These are phyloP conservation scores for Drosophila peninsularis DNA, from an alignment of 2,888 invertebrate species.

Conservation along the genomic window DNA sequence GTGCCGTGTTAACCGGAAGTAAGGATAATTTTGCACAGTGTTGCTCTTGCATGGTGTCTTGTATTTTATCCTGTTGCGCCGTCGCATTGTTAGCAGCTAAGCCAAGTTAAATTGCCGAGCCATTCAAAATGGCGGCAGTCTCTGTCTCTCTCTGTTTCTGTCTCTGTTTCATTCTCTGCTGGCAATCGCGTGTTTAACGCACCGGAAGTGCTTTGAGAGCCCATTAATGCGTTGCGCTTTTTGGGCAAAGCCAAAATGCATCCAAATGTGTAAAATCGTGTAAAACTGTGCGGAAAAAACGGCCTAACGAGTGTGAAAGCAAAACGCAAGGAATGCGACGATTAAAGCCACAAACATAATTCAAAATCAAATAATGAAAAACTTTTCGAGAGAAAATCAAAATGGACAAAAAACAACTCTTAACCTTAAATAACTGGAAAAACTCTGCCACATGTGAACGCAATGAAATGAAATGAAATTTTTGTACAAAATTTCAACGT, in stretches of 20 bases:
- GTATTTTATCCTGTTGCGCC: conserved; percentile 73
- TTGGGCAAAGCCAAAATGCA: conserved; percentile 29
- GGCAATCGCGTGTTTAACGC: conserved; percentile 49
- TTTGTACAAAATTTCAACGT: conserved; percentile 21
- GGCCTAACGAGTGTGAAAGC: conserved; percentile 12
- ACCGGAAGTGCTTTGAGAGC: conserved; percentile 65
- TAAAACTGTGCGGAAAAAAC: conserved; percentile 40
- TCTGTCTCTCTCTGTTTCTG: neutral
- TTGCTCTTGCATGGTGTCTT: conserved; percentile 14
- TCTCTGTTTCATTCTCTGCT: neutral
- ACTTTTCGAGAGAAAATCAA: neutral
- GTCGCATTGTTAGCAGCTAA: conserved; percentile 61
- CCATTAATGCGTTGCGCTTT: conserved; percentile 46
- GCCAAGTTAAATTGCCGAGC: conserved; percentile 10
- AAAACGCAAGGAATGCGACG: neutral
- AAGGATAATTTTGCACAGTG: conserved; percentile 58
- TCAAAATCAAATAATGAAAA: conserved; percentile 7
- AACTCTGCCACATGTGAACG: conserved; percentile 33
- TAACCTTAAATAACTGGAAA: conserved; percentile 44
- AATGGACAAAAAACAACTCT: neutral
- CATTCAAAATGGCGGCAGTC: conserved; percentile 38
- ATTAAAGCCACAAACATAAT: conserved; percentile 1
- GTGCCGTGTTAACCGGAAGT: conserved; percentile 69
- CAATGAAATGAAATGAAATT: conserved; percentile 13
- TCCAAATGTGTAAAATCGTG: conserved; percentile 37